Conservation (phyloP, 2,797 vertebrate genomes). For the Leptodactylus fallax region DNA sequence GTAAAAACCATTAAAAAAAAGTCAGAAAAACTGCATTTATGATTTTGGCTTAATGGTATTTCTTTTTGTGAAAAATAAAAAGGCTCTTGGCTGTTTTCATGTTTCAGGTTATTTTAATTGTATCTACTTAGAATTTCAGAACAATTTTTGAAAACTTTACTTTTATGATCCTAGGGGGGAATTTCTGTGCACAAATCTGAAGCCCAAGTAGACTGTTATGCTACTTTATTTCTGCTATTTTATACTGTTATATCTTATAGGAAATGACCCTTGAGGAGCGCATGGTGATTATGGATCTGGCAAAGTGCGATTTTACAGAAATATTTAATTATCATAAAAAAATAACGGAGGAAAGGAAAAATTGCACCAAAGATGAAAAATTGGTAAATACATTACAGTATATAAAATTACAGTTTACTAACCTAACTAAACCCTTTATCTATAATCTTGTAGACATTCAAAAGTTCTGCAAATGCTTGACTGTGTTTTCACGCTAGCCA, state of each 20-base stretch:
- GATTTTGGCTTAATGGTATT: too few relatives aligned
- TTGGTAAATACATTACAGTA: constrained; percentile 67
- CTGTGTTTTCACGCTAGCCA: background rate
- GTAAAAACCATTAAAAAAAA: too few relatives aligned
- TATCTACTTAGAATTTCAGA: too few relatives aligned
- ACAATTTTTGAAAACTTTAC: too few relatives aligned
- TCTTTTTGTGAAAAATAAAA: too few relatives aligned
- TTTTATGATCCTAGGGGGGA: too few relatives aligned
- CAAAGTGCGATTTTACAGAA: constrained; percentile 80
- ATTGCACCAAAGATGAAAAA: constrained; percentile 80
- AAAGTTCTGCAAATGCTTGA: background rate
- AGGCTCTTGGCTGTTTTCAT: too few relatives aligned
- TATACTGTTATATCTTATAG: constrained; percentile 66
- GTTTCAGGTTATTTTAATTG: too few relatives aligned
- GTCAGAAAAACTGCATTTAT: too few relatives aligned
- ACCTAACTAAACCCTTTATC: background rate
- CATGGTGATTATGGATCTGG: constrained; percentile 74
- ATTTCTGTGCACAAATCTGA: background rate
- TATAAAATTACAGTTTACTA: background rate
- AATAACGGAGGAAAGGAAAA: constrained; percentile 77
- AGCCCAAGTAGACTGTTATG: background rate
- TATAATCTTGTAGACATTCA: background rate
- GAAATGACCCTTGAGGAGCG: constrained; percentile 80
- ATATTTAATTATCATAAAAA: constrained; percentile 77
- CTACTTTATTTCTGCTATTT: background rate